Conservation (phyloP, 2,888 invertebrate genomes). For the Spodoptera exigua region DNA sequence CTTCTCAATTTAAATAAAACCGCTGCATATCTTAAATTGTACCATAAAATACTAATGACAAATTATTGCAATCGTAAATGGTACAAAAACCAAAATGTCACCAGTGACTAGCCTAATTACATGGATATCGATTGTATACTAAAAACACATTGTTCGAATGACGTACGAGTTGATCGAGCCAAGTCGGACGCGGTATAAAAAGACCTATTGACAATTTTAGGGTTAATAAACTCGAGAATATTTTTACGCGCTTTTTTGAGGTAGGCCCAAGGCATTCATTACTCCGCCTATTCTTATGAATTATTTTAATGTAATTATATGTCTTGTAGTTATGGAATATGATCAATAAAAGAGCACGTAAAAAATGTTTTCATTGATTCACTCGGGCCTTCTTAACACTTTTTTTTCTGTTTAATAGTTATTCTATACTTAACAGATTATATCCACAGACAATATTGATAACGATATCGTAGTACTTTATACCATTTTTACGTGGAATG, state of each 20-base stretch:
- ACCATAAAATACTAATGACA: slow-evolving; percentile 35
- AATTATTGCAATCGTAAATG: slow-evolving; percentile 37
- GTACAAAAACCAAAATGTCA: slow-evolving; percentile 30
- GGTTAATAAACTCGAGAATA: slow-evolving; percentile 44
- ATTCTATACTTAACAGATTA: no score
- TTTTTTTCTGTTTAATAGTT: no score
- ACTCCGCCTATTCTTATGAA: slow-evolving; percentile 5
- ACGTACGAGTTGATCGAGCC: slow-evolving; percentile 28
- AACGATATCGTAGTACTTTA: no score
- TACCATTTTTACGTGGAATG: no score
- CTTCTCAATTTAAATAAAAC: slow-evolving; percentile 8
- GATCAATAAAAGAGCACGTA: no score
- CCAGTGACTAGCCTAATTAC: slow-evolving; percentile 18
- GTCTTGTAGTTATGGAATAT: no score
- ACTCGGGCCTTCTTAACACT: no score
- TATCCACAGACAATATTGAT: no score
- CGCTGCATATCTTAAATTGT: slow-evolving; percentile 25
- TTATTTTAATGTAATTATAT: no score
- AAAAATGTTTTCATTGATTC: no score
- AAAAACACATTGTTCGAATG: slow-evolving; percentile 19
- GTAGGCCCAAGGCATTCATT: slow-evolving; percentile 12
- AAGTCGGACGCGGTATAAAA: slow-evolving; percentile 49
- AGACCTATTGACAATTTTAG: slow-evolving; percentile 42
- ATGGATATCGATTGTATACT: slow-evolving; percentile 37
- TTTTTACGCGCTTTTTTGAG: slow-evolving; percentile 7